Evolutionary conservation across 2,888 invertebrate genomes (phyloP), one percentile per base, ranked within the genome.

Genomic region (Campopleginae sp.): DNA sequence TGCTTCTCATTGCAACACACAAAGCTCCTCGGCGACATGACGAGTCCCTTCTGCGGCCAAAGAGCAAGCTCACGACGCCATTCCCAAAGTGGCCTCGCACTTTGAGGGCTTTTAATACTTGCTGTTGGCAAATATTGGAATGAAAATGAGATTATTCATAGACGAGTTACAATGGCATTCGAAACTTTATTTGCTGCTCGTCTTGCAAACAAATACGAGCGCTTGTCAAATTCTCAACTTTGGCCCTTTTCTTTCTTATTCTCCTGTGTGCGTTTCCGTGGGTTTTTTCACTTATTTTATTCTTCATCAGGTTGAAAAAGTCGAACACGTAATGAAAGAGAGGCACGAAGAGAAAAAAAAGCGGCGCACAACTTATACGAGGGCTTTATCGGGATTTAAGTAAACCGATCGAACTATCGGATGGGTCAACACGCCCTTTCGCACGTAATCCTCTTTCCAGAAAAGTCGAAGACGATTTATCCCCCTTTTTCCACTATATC

Each of bases 391-490:
- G 46, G 66, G 66, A 74, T 85, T 58, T 71, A 82, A 82, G 84
- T 79, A 76, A 82, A 86, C 74, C 86, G 72, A 84, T 84, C 68
- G 84, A 84, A 81, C 84, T 82, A 83, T 86, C 66, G 80, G 76
- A 83, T 68, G 82, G 85, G 85, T 86, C 86, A 87, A 85, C 84
- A 86, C 78, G 76, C 76, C 75, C 80, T 75, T 71, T 63, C 77
- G 38, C 84, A 78, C 79, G 85, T 86, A 87, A 87, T 85, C 87
- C 84, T 68, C 82, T 82, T 83, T 72, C 42, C 33, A 54, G 81
- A 80, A 54, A 85, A 86, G 87, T 86, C 84, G 84, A 85, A 83
- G 85, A 77, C 86, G 86, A 87, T 87, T 86, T 87, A 85, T 86
- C 78, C 75, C 80, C 82, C 77, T 82, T 82, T 86, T 82, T 63